Evolutionary conservation across 2,113 vertebrate species (phyloP), one percentile per base, ranked within the genome.

Genomic region (Scomber scombrus): DNA sequence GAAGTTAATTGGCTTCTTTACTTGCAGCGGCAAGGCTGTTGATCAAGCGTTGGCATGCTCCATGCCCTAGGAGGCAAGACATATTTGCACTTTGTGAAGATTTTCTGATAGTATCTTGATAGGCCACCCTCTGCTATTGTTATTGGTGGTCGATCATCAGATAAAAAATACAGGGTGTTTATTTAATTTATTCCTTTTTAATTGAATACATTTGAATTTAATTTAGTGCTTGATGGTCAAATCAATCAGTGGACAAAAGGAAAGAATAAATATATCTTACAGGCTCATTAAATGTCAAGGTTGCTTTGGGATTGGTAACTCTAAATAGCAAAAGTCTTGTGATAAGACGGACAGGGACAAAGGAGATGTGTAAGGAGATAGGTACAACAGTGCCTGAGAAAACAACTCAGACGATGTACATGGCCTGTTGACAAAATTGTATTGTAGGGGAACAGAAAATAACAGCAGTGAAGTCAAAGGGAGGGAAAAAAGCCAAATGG

Each of bases 1-100:
- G 62, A 82, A 78, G 81, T 86, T 91, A 90, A 93, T 90, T 86
- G 85, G 78, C 85, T 88, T 66, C 81, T 87, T 82, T 67, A 68
- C 71, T 79, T 67, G 56, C 73, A 64, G 63, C 3, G 3, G 82
- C 57, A 45, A 78, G 55, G 72, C 62, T 75, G 86, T 83, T 86
- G 88, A 89, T 91, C 87, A 91, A 80, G 74, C 43, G 54, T 54
- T 88, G 78, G 85, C 84, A 76, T 26, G 74, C 45, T 11, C 19
- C 78, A 66, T 45, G 23, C 79, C 71, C 75, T 62, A 74, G 80
- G 72, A 88, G 78, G 74, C 52, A 15, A 52, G 69, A 68, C 26
- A 54, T 47, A 58, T 65, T 62, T 29, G 11, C 71, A 45, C 80
- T 70, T 55, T 77, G 67, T 49, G 64, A 79, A n/a, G 81, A 78